phyloP scores from a whole-genome alignment of 2,888 invertebrate genomes.

The Ormia ochracea region DNA sequence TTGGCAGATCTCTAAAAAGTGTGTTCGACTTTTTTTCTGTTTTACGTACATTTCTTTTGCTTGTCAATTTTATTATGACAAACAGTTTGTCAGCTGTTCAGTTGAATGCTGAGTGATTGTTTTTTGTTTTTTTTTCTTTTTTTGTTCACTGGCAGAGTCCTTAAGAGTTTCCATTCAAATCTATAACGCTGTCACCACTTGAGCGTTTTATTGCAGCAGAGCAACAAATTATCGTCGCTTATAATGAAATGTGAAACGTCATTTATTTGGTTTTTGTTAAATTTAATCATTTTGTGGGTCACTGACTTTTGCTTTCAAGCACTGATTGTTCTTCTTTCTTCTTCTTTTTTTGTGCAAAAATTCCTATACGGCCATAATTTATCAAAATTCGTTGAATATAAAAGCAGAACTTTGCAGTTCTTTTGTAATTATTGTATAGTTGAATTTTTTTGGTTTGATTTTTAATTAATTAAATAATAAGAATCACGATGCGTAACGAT shows the following conservation, averaged over 20 bases:
- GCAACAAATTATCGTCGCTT: background rate
- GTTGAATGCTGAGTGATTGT: conserved; percentile 9
- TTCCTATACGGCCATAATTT: background rate
- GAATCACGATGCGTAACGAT: conserved; percentile 12
- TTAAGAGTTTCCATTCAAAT: conserved; percentile 14
- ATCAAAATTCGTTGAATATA: background rate
- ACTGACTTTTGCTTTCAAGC: conserved; percentile 29
- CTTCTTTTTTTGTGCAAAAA: conserved; percentile 11
- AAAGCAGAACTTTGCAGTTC: background rate
- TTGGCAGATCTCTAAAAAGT: conserved; percentile 25
- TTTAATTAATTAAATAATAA: conserved; percentile 29
- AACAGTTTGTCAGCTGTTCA: conserved; percentile 51
- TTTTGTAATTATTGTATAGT: background rate
- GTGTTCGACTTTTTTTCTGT: conserved; percentile 13
- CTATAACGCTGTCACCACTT: background rate
- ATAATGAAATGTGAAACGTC: background rate
- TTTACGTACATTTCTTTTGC: background rate
- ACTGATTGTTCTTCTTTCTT: too few relatives aligned
- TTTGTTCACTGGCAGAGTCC: background rate
- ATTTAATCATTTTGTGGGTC: conserved; percentile 45
- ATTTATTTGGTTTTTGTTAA: conserved; percentile 1
- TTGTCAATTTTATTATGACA: conserved; percentile 24
- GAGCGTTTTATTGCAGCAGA: background rate
- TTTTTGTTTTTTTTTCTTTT: background rate
- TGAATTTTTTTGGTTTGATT: background rate